Evolutionary conservation across 2,888 invertebrate genomes (phyloP).

Genomic region (Coelinius sp.): DNA sequence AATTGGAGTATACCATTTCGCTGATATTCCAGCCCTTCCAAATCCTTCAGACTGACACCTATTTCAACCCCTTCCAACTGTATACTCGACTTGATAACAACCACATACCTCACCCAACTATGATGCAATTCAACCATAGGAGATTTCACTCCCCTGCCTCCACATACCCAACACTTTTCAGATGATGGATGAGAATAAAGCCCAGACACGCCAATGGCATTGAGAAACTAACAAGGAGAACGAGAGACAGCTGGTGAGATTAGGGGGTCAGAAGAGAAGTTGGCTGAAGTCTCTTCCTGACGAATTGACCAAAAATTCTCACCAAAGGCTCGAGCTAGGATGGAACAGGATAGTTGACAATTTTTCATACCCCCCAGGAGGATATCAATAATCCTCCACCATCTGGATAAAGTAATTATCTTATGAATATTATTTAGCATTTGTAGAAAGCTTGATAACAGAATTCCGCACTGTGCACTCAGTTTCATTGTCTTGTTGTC

Average conservation of each 20-base stretch:
- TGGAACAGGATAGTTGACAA: background rate
- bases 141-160: background rate
- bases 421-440: background rate
- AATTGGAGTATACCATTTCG: constrained; percentile 1
- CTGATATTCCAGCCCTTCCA: background rate
- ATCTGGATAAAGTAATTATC: too few relatives aligned
- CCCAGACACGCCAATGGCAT: constrained; percentile 14
- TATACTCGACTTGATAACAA: background rate
- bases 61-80: background rate
- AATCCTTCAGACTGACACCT: constrained; percentile 1
- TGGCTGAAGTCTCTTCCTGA: background rate
- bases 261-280: constrained; percentile 1
- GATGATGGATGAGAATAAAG: constrained; percentile 20
- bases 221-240: constrained; percentile 5
- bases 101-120: background rate
- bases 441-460: background rate
- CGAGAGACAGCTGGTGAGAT: constrained; percentile 27
- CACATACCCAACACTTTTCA: background rate
- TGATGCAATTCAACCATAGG: background rate
- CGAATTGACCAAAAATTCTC: constrained; percentile 20
- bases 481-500: background rate
- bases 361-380: too few relatives aligned
- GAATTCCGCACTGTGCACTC: background rate
- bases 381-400: too few relatives aligned
- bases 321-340: background rate